phyloP scores from a whole-genome alignment of 2,888 invertebrate genomes.

The Drosophila robusta region DNA sequence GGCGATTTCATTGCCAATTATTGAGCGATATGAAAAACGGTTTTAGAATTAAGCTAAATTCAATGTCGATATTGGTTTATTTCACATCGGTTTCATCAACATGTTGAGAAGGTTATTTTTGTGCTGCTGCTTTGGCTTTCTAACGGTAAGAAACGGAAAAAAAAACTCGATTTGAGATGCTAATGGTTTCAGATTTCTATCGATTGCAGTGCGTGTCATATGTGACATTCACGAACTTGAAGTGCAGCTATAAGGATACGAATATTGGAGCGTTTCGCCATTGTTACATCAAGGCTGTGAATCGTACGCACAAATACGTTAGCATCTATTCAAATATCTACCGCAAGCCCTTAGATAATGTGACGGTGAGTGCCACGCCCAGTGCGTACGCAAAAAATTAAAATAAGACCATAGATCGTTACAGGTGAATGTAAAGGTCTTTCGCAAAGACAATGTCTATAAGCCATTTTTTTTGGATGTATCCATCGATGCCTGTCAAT shows the following conservation, averaged over 20 bases:
- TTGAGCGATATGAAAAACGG: too few relatives aligned
- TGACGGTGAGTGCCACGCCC: constrained; percentile 28
- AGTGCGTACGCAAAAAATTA: neutral
- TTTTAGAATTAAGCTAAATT: neutral
- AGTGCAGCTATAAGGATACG: constrained; percentile 26
- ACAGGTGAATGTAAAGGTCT: constrained; percentile 20
- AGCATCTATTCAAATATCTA: constrained; percentile 12
- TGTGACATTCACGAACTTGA: constrained; percentile 56
- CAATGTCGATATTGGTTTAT: too few relatives aligned
- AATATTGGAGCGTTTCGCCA: neutral
- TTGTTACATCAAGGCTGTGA: constrained; percentile 54
- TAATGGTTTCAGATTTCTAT: rapidly evolving
- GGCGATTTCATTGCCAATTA: neutral
- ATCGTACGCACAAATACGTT: constrained; percentile 55
- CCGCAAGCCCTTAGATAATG: constrained; percentile 11
- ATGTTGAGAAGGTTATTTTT: constrained; percentile 12
- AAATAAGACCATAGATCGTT: neutral
- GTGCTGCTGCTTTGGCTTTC: neutral
- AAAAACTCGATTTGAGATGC: neutral
- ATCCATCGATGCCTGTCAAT: constrained; percentile 39
- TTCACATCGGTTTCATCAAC: neutral
- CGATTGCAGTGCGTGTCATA: constrained; percentile 18
- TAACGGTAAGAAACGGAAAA: constrained; percentile 8
- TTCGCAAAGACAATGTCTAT: constrained; percentile 41
- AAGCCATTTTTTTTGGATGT: constrained; percentile 25